phyloP scores from a whole-genome alignment of 2,113 vertebrate genomes.

The Gnathonemus echidnorhynchus region DNA sequence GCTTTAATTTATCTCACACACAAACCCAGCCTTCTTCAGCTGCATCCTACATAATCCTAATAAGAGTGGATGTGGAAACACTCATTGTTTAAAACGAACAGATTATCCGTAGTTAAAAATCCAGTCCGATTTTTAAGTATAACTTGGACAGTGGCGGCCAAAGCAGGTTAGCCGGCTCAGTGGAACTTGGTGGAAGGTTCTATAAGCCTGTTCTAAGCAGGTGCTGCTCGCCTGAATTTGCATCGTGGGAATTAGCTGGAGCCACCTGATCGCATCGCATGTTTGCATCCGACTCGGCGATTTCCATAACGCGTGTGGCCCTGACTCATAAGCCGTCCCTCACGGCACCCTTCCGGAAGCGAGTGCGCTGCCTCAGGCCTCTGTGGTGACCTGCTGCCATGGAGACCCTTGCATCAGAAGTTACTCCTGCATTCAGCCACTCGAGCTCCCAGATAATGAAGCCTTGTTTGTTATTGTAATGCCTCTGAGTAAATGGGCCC shows the following conservation, averaged over 20 bases:
- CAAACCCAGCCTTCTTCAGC: neutral
- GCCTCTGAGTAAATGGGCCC: neutral
- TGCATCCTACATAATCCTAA: neutral
- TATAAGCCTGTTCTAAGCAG: neutral
- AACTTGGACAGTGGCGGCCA: neutral
- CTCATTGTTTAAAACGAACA: neutral
- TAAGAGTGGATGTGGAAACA: neutral
- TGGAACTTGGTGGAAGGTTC: neutral
- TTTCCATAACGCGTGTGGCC: conserved; percentile 50
- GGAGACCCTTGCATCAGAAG: neutral
- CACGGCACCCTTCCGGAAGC: neutral
- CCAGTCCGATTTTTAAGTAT: neutral
- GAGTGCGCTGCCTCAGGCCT: too few species aligned
- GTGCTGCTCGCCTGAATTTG: conserved; percentile 9
- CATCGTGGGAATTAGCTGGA: neutral
- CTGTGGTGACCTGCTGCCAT: neutral
- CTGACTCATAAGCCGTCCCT: neutral
- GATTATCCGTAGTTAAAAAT: neutral
- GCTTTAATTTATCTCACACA: neutral
- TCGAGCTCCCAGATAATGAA: neutral
- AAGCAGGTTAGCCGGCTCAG: neutral
- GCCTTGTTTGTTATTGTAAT: neutral
- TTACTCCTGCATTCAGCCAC: neutral
- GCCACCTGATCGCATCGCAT: conserved; percentile 10
- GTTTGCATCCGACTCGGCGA: conserved; percentile 50